Base-by-base conservation (phyloP, 2,797 vertebrate species). In the Acestrorhynchus altus region DNA sequence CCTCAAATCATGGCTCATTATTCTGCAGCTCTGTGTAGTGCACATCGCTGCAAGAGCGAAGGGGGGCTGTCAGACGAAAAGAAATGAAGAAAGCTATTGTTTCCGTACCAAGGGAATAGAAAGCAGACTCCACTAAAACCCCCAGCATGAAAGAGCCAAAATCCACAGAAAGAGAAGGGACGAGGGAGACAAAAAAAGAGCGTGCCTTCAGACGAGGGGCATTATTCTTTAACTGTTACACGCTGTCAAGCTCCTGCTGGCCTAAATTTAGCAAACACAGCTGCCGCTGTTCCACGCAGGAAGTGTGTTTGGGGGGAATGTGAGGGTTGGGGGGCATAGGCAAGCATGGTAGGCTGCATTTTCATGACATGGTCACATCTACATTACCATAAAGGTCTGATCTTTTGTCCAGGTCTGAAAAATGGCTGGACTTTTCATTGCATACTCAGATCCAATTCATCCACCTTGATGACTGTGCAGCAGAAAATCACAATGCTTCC, bases 1-100 rank as follows among this genome's bases (percentile, higher is more conserved):
- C 76, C 77, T 81, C 79, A 89, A 85, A 90, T 88, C 86, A 89
- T 80, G 75, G 86, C 90, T 93, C 90, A 91, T 92, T 92, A 92
- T 90, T 88, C 84, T 79, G 79, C 80, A 81, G 89, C 85, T 85
- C 68, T 80, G 80, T 77, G 83, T 84, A 88, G 80, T 74, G 84
- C 66, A 64, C 86, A 83, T 86, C 73, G 81, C 86, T 88, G 85
- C 66, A 83, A 87, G 87, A 87, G 90, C 85, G 20, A 61, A 59
- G 60, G 57, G 64, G 49, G 56, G 77, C 89, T 92, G 91, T 92
- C 90, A 93, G 80, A 87, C 74, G 64, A 83, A 88, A 84, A 79
- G 75, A 42, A 78, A 16, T 7, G 72, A 85, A 84, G 81, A 82
- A 85, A 79, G 63, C 74, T 68, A 79, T 86, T 79, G 85, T 89